phyloP scores from a whole-genome alignment of 2,797 vertebrate species.

The Pseudopleuronectes americanus region DNA sequence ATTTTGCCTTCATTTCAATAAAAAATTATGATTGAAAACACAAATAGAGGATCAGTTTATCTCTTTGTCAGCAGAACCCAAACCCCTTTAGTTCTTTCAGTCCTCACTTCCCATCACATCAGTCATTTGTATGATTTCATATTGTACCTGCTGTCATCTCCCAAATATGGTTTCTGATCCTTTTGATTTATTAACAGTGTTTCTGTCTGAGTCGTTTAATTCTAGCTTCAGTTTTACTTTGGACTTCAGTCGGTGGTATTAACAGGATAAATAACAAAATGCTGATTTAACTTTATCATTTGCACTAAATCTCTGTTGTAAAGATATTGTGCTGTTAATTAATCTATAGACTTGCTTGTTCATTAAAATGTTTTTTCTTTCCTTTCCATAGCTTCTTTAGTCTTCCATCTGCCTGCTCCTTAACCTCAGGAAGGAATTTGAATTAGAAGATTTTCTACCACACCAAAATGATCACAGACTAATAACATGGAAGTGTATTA shows the following conservation, averaged over 20 bases:
- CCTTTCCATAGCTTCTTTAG: constrained; percentile 89
- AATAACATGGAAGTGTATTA: constrained; percentile 67
- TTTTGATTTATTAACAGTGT: not conserved
- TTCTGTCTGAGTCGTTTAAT: constrained; percentile 10
- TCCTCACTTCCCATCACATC: constrained; percentile 27
- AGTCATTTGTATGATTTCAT: constrained; percentile 31
- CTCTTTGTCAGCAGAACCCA: constrained; percentile 37
- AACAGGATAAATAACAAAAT: constrained; percentile 23
- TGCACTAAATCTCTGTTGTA: constrained; percentile 1
- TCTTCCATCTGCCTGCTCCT: constrained; percentile 88
- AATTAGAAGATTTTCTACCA: constrained; percentile 89
- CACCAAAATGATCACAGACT: constrained; percentile 65
- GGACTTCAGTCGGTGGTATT: constrained; percentile 1
- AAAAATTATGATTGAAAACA: constrained; percentile 45
- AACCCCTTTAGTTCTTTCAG: constrained; percentile 4
- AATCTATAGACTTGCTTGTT: constrained; percentile 24
- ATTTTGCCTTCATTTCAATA: constrained; percentile 29
- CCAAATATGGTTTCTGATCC: constrained; percentile 14
- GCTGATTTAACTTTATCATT: constrained; percentile 2
- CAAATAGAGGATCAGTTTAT: constrained; percentile 49
- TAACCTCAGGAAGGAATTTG: constrained; percentile 90
- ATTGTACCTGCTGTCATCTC: constrained; percentile 10
- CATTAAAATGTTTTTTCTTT: constrained; percentile 71
- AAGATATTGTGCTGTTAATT: constrained; percentile 14
- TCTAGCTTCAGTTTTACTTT: constrained; percentile 22